Evolutionary conservation across 1,140 invertebrate genomes (phyloP).

Genomic region (Sitophilus oryzae): DNA sequence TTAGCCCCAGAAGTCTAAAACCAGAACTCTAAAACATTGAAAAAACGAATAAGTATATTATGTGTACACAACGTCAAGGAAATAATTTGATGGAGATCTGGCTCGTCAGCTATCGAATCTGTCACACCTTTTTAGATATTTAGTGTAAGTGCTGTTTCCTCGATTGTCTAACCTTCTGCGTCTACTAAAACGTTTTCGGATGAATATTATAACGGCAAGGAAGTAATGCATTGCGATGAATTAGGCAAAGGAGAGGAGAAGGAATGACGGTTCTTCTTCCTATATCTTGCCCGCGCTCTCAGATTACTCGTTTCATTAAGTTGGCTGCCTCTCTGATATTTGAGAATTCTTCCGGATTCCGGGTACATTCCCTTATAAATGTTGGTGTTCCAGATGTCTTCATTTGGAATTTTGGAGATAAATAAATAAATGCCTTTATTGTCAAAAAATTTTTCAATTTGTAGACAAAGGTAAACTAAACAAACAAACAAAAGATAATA

Average conservation of each 20-base stretch:
- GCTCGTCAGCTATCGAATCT: slow-evolving; percentile 1
- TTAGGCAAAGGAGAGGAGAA: slow-evolving; percentile 38
- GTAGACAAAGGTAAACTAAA: too few species aligned
- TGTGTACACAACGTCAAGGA: background rate
- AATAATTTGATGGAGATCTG: background rate
- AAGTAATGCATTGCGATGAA: slow-evolving; percentile 44
- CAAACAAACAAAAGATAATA: too few species aligned
- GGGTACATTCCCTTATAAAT: slow-evolving; percentile 38
- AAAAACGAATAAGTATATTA: too few species aligned
- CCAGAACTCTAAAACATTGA: too few species aligned
- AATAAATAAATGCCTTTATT: too few species aligned
- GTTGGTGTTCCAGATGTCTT: slow-evolving; percentile 37
- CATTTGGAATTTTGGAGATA: too few species aligned
- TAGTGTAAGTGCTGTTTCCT: slow-evolving; percentile 41
- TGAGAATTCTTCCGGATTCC: slow-evolving; percentile 36
- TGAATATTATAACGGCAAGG: slow-evolving; percentile 44
- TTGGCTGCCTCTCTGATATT: slow-evolving; percentile 44
- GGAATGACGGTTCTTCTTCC: too few species aligned
- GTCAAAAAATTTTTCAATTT: too few species aligned
- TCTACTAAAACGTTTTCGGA: slow-evolving; percentile 36
- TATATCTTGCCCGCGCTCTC: slow-evolving; percentile 41
- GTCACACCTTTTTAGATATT: slow-evolving; percentile 29
- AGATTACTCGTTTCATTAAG: slow-evolving; percentile 46
- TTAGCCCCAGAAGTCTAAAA: too few species aligned
- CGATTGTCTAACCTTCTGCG: slow-evolving; percentile 39